Evolutionary conservation across 2,113 vertebrate species (phyloP).

Genomic region (Brienomyrus longianalis): DNA sequence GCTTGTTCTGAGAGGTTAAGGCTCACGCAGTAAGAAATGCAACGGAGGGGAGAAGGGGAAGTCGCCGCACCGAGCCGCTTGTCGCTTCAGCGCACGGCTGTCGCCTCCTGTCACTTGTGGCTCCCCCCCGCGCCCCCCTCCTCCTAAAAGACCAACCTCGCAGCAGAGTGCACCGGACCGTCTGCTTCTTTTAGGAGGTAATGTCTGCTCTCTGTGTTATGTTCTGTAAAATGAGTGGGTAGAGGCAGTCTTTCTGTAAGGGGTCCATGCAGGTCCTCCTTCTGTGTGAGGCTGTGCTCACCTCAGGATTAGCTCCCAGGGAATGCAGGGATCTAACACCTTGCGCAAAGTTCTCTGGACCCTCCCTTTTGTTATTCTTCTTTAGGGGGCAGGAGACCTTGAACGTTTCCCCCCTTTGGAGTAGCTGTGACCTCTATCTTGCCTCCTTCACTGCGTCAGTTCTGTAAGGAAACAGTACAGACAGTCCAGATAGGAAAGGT

Average conservation of each 20-base stretch:
- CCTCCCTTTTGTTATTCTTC: not conserved
- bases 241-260: not conserved
- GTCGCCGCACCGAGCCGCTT: not conserved
- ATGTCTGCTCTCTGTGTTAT: not conserved
- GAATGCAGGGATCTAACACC: not conserved
- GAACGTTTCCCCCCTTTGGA: not conserved
- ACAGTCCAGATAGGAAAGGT: not conserved
- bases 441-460: not conserved
- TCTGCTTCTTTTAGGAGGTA: not conserved
- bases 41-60: not conserved
- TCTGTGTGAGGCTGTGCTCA: not conserved
- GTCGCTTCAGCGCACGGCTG: not conserved
- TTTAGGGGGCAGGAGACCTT: not conserved
- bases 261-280: too few species aligned
- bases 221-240: not conserved
- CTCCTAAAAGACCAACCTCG: not conserved
- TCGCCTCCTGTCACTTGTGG: conserved; percentile 8
- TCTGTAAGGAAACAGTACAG: not conserved
- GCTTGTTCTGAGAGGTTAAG: not conserved
- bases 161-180: not conserved
- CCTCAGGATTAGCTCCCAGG: not conserved
- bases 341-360: not conserved
- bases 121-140: not conserved
- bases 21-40: not conserved
- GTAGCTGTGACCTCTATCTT: not conserved